Conservation (phyloP, 35 echinoderm and acorn worm species). For the Strongylocentrotus purpuratus region DNA sequence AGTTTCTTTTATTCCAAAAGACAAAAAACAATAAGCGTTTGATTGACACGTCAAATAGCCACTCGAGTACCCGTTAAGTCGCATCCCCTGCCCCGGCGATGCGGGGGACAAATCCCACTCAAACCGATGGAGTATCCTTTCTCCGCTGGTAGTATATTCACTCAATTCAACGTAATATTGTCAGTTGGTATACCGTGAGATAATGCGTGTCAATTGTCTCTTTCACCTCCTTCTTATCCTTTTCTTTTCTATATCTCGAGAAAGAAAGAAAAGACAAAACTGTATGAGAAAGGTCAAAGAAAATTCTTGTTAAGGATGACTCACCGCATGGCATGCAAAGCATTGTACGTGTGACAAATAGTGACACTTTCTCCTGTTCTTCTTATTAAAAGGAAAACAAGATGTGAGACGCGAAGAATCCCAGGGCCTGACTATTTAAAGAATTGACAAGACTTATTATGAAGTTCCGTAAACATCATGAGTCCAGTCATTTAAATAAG, state of each 20-base stretch:
- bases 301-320: neutral
- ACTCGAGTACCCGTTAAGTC: conserved; percentile 22
- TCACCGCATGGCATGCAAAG: neutral
- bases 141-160: neutral
- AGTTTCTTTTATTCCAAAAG: neutral
- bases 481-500: no score
- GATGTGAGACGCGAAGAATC: neutral
- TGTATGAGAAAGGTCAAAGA: neutral
- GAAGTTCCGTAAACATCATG: no score
- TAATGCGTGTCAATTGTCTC: neutral
- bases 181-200: neutral
- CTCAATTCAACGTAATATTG: neutral
- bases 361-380: neutral
- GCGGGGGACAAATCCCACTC: conserved; percentile 14
- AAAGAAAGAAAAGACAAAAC: neutral
- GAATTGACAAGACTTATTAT: no score
- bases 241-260: neutral
- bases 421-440: no score
- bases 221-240: neutral
- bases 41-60: neutral
- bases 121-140: neutral
- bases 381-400: neutral
- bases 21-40: neutral
- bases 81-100: neutral
- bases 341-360: neutral